phyloP scores from a whole-genome alignment of 2,797 vertebrate species.

The Brachymystax lenok region DNA sequence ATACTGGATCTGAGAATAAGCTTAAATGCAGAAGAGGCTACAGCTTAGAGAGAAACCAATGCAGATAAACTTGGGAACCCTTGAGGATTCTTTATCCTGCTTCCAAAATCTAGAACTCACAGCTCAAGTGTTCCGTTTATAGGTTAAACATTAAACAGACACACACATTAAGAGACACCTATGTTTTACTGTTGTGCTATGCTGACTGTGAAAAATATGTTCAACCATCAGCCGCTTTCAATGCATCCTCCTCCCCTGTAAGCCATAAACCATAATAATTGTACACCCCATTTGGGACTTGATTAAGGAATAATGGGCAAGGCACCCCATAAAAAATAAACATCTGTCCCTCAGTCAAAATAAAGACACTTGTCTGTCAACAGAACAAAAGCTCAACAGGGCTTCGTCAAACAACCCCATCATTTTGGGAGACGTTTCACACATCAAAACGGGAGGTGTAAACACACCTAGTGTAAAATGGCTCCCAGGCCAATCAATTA shows the following conservation, averaged over 20 bases:
- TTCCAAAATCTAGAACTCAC: constrained; percentile 36
- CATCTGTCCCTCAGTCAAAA: constrained; percentile 30
- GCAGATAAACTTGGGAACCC: constrained; percentile 50
- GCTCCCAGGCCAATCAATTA: constrained; percentile 74
- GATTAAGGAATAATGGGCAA: constrained; percentile 15
- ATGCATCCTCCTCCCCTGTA: constrained; percentile 39
- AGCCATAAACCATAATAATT: constrained; percentile 3
- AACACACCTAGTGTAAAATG: constrained; percentile 48
- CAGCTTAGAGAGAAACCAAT: constrained; percentile 39
- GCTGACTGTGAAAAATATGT: constrained; percentile 60
- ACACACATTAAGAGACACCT: constrained; percentile 36
- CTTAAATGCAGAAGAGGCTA: constrained; percentile 40
- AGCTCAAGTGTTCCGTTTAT: constrained; percentile 38
- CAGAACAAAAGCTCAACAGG: constrained; percentile 14
- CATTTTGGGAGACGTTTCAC: constrained; percentile 51
- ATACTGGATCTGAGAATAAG: constrained; percentile 45
- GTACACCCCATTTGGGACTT: constrained; percentile 6
- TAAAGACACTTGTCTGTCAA: constrained; percentile 28
- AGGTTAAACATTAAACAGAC: constrained; percentile 40
- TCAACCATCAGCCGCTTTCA: constrained; percentile 67
- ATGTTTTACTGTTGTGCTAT: constrained; percentile 46
- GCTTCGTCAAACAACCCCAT: constrained; percentile 38
- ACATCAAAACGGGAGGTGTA: constrained; percentile 9
- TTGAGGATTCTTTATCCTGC: constrained; percentile 39
- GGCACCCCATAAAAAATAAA: not conserved